These are phyloP conservation scores for Cinclus cinclus DNA, from an alignment of 2,113 vertebrate species.

Conservation along the genomic window DNA sequence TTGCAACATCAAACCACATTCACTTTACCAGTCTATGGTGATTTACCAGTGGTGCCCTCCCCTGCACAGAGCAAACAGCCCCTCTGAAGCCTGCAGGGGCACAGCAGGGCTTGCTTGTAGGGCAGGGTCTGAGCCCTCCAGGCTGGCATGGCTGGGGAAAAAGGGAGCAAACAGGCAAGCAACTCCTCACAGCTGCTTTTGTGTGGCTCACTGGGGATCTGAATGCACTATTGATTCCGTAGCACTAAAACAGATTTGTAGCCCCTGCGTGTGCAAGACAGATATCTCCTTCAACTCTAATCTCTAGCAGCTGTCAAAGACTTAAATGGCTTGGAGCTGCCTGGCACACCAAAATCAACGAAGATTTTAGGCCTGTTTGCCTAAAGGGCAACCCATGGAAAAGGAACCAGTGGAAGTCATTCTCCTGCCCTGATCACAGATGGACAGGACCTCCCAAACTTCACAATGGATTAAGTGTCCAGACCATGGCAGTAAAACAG, in stretches of 20 bases:
- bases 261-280: background rate
- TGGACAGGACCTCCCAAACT: background rate
- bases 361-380: background rate
- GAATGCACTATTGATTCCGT: slow-evolving; percentile 47
- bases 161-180: background rate
- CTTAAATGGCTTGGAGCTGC: background rate
- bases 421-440: background rate
- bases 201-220: slow-evolving; percentile 7
- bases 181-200: slow-evolving; percentile 57
- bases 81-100: background rate
- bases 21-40: rapidly evolving
- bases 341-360: background rate
- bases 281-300: slow-evolving; percentile 37
- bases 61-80: background rate
- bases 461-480: background rate
- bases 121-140: background rate
- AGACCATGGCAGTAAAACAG: background rate
- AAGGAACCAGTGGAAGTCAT: background rate
- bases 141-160: background rate
- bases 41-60: background rate
- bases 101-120: background rate
- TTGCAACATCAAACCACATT: background rate
- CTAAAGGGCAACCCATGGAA: background rate
- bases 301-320: slow-evolving; percentile 33
- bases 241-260: slow-evolving; percentile 23